Evolutionary conservation across 2,113 vertebrate genomes (phyloP).

Genomic region (Etheostoma cragini): DNA sequence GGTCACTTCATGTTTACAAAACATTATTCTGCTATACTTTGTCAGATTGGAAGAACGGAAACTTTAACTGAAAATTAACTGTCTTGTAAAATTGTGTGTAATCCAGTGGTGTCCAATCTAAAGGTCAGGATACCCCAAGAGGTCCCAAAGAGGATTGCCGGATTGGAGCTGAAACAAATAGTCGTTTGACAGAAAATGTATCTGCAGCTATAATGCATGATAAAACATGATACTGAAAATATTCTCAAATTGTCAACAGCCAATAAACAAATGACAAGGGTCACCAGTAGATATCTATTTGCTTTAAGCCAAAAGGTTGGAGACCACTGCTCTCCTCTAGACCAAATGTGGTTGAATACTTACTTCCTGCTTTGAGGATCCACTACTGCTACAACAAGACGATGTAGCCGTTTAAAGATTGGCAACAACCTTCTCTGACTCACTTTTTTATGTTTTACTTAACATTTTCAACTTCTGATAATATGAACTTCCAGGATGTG

Average conservation of each 20-base stretch:
- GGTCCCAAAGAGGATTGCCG: neutral
- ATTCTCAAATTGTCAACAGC: too few relatives aligned
- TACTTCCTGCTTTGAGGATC: neutral
- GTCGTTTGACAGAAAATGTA: neutral
- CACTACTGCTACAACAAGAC: neutral
- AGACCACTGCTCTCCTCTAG: too few relatives aligned
- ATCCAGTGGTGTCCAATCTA: neutral
- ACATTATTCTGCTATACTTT: neutral
- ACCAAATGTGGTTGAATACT: too few relatives aligned
- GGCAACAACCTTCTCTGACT: neutral
- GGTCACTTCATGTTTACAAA: neutral
- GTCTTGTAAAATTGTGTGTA: too few relatives aligned
- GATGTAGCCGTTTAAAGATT: neutral
- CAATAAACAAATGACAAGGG: too few relatives aligned
- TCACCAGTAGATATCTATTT: too few relatives aligned
- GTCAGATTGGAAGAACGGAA: too few relatives aligned
- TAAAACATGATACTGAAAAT: too few relatives aligned
- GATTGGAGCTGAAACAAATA: neutral
- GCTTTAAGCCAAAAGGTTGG: too few relatives aligned
- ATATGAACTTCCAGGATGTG: neutral
- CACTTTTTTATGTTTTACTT: neutral
- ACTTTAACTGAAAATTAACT: too few relatives aligned
- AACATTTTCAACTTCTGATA: neutral
- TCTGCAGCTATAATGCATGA: too few relatives aligned
- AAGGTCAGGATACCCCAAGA: neutral